Evolutionary conservation across 2,888 invertebrate genomes (phyloP).

Genomic region (Platycheirus rosarum): DNA sequence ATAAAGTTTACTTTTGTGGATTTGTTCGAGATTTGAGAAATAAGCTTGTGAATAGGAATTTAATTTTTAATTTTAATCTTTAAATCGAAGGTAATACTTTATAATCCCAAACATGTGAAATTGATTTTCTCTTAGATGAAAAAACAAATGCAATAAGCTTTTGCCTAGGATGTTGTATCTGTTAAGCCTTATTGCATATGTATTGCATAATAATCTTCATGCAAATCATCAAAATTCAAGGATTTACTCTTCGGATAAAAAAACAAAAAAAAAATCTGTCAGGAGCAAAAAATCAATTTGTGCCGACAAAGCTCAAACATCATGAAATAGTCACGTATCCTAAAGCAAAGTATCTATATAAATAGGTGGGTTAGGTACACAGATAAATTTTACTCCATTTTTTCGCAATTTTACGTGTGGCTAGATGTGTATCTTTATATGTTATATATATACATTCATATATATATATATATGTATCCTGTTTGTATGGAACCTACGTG

Average conservation of each 20-base stretch:
- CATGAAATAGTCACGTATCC: constrained; percentile 57
- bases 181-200: background rate
- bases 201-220: background rate
- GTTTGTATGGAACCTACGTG: background rate
- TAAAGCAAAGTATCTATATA: background rate
- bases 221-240: background rate
- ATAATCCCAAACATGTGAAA: background rate
- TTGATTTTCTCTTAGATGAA: background rate
- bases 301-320: constrained; percentile 32
- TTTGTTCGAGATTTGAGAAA: too few relatives aligned
- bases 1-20: too few relatives aligned
- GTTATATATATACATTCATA: background rate
- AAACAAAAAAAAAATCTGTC: background rate
- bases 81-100: too few relatives aligned
- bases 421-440: background rate
- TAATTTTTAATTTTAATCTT: too few relatives aligned
- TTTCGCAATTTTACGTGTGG: constrained; percentile 19
- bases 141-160: too few relatives aligned
- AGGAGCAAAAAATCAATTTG: constrained; percentile 10
- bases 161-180: background rate
- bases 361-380: background rate
- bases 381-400: background rate
- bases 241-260: background rate
- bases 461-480: background rate
- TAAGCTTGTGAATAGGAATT: too few relatives aligned